These are phyloP conservation scores for Pachypanchax playfairii DNA, from an alignment of 2,113 vertebrate genomes.

Conservation along the genomic window DNA sequence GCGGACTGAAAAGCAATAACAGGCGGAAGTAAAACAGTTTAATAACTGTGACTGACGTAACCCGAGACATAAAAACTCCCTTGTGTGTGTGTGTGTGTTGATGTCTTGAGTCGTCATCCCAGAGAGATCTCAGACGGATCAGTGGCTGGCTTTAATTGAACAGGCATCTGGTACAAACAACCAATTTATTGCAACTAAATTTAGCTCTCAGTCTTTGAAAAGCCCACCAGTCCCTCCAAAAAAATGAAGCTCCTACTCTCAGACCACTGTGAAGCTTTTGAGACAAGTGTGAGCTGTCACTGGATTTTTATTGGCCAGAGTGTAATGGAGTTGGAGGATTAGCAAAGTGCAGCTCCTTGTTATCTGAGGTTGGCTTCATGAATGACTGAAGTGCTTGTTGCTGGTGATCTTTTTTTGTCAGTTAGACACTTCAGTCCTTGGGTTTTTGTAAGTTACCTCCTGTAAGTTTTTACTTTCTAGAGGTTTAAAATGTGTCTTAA, in stretches of 20 bases:
- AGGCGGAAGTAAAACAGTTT: conserved; percentile 20
- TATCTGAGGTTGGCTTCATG: conserved; percentile 22
- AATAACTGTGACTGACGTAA: conserved; percentile 35
- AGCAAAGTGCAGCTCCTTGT: conserved; percentile 28
- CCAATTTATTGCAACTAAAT: conserved; percentile 70
- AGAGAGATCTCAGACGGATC: conserved; percentile 52
- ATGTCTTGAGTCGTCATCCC: conserved; percentile 45
- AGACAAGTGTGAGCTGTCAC: conserved; percentile 26
- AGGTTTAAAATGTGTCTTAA: too few relatives aligned
- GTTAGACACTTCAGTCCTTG: neutral
- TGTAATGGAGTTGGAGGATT: conserved; percentile 32
- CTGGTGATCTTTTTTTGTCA: conserved; percentile 12
- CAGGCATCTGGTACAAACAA: conserved; percentile 67
- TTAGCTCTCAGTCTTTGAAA: conserved; percentile 59
- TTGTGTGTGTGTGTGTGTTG: conserved; percentile 37
- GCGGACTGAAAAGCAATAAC: conserved; percentile 11
- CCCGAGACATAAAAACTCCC: conserved; percentile 32
- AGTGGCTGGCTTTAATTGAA: conserved; percentile 70
- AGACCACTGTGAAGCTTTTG: conserved; percentile 23
- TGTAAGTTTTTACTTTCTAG: conserved; percentile 2
- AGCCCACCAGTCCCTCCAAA: conserved; percentile 28
- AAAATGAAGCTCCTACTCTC: conserved; percentile 37
- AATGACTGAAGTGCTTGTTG: conserved; percentile 7
- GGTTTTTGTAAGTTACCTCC: neutral
- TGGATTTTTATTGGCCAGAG: conserved; percentile 38